Evolutionary conservation across 2,888 invertebrate species (phyloP).

Genomic region (Thymelicus lineola): DNA sequence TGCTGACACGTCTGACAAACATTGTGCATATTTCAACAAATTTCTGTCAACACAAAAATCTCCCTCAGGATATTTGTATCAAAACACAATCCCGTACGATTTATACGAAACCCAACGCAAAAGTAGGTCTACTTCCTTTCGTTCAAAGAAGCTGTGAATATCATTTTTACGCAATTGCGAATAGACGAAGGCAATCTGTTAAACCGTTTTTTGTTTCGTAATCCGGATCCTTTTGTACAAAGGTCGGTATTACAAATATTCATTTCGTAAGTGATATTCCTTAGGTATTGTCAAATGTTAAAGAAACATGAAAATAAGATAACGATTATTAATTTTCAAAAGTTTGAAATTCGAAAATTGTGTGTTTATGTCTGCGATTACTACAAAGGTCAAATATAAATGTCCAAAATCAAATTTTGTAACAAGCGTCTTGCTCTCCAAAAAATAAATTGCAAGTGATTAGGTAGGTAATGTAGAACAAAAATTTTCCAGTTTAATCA

Average conservation of each 20-base stretch:
- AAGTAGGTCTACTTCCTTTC: slow-evolving; percentile 10
- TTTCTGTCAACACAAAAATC: slow-evolving; percentile 17
- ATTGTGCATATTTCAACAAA: background rate
- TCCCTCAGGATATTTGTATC: slow-evolving; percentile 4
- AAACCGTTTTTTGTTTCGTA: slow-evolving; percentile 19
- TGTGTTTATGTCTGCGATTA: too few species aligned
- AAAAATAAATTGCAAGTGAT: background rate
- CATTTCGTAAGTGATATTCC: background rate
- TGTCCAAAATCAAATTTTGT: too few species aligned
- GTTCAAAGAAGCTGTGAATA: slow-evolving; percentile 25
- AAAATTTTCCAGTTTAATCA: background rate
- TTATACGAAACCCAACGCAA: slow-evolving; percentile 12
- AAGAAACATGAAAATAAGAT: background rate
- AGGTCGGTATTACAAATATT: slow-evolving; percentile 5
- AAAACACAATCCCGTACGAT: slow-evolving; percentile 15
- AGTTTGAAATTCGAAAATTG: too few species aligned
- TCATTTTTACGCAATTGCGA: slow-evolving; percentile 26
- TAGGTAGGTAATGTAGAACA: background rate
- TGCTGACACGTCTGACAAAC: background rate
- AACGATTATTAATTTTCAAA: too few species aligned
- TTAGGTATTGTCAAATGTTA: background rate
- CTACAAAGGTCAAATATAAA: too few species aligned
- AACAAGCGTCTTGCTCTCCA: too few species aligned
- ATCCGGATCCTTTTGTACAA: slow-evolving; percentile 20
- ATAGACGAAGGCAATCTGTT: slow-evolving; percentile 22